Evolutionary conservation across 2,888 invertebrate genomes (phyloP).

Genomic region (Digitonthophagus gazella): DNA sequence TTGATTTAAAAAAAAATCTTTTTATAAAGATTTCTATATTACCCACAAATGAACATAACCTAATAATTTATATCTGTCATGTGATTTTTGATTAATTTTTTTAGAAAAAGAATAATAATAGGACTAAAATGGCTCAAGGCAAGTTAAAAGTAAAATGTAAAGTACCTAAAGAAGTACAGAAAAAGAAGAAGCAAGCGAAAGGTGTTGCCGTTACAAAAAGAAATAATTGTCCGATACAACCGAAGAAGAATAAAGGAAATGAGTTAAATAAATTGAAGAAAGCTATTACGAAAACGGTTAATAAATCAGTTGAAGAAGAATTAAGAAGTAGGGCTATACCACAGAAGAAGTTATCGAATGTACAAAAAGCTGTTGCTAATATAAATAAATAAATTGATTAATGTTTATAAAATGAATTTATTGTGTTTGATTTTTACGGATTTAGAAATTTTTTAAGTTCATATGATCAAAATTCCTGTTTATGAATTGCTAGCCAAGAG

Average conservation of each 20-base stretch:
- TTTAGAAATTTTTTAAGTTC: too few species aligned
- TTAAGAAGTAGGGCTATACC: conserved; percentile 59
- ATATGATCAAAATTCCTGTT: too few species aligned
- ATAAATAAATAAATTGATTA: conserved; percentile 34
- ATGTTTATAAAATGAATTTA: too few species aligned
- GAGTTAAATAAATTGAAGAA: conserved; percentile 65
- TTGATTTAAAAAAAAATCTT: too few species aligned
- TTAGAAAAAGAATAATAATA: background rate
- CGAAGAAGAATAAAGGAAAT: conserved; percentile 60
- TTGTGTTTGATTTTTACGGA: too few species aligned
- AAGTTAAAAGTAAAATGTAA: conserved; percentile 67
- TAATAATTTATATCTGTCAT: background rate
- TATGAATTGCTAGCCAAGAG: too few species aligned
- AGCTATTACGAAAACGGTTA: conserved; percentile 67
- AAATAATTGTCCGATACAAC: conserved; percentile 63
- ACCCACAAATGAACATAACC: too few species aligned
- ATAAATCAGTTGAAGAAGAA: conserved; percentile 66
- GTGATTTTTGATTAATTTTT: conserved; percentile 2
- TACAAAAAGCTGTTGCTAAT: conserved; percentile 55
- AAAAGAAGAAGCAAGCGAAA: conserved; percentile 55
- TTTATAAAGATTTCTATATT: too few species aligned
- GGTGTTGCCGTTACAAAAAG: conserved; percentile 59
- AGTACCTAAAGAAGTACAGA: conserved; percentile 56
- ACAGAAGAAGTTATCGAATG: conserved; percentile 53
- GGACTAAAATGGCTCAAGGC: conserved; percentile 69